Evolutionary conservation across 2,888 invertebrate species (phyloP).

Genomic region (Andrena minutula): DNA sequence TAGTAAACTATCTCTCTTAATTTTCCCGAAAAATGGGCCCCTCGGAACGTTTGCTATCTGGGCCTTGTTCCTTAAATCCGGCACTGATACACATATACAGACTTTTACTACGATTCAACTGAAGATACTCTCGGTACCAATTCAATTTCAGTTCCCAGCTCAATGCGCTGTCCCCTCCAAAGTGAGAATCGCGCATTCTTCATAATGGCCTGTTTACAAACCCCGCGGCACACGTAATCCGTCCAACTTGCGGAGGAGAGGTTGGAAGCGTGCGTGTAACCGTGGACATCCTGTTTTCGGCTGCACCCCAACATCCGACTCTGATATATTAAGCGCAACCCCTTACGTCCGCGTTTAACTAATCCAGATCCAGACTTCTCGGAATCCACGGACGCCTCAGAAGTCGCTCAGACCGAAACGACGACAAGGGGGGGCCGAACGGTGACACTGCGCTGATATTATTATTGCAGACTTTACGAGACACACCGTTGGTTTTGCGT

Average conservation of each 20-base stretch:
- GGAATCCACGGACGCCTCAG: constrained; percentile 64
- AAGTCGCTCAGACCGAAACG: constrained; percentile 43
- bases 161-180: background rate
- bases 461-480: constrained; percentile 49
- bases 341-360: constrained; percentile 61
- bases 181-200: background rate
- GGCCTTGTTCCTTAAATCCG: no score
- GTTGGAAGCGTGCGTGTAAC: constrained; percentile 11
- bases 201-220: constrained; percentile 33
- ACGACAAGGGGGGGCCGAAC: constrained; percentile 11
- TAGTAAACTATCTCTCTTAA: no score
- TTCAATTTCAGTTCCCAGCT: background rate
- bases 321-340: constrained; percentile 69
- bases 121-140: background rate
- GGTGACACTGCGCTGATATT: constrained; percentile 48
- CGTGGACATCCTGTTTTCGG: constrained; percentile 43
- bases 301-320: constrained; percentile 55
- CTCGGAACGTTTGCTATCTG: no score
- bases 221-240: constrained; percentile 29
- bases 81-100: no score
- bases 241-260: constrained; percentile 23
- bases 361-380: constrained; percentile 72
- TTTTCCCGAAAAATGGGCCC: no score
- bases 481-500: constrained; percentile 17
- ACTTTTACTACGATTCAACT: background rate